Percentiles rank a stretch among this genome's conserved stretches.
Evolutionary conservation across 2,888 invertebrate species (phyloP).

Genomic region (Hylaea fasciaria): DNA sequence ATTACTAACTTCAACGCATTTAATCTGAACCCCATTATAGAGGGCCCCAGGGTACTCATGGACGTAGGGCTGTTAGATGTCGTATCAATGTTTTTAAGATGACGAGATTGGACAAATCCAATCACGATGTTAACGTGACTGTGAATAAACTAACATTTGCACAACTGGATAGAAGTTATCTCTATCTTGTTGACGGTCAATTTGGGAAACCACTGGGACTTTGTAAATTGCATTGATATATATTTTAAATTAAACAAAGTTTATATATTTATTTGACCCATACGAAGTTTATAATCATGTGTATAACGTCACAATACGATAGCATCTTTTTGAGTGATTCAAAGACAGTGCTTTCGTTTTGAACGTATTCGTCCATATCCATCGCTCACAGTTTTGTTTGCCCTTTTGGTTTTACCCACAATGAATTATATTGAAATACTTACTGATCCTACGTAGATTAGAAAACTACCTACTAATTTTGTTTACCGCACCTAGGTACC

Average conservation of each 20-base stretch:
- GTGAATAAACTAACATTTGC: conserved; percentile 43
- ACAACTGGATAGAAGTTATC: conserved; percentile 34
- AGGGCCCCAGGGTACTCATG: conserved; percentile 49
- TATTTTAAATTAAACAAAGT: conserved; percentile 6
- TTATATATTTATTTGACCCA: too few relatives aligned
- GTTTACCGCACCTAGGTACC: conserved; percentile 18
- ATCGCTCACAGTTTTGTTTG: too few relatives aligned
- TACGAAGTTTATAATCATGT: too few relatives aligned
- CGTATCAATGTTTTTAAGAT: conserved; percentile 53
- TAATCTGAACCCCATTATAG: conserved; percentile 73
- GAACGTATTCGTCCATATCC: too few relatives aligned
- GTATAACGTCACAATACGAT: too few relatives aligned
- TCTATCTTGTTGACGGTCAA: conserved; percentile 16
- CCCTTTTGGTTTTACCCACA: too few relatives aligned
- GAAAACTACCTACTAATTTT: background rate
- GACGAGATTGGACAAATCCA: conserved; percentile 47
- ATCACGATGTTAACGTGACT: conserved; percentile 46
- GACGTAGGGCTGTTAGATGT: conserved; percentile 46
- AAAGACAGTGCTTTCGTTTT: too few relatives aligned
- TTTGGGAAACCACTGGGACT: conserved; percentile 4
- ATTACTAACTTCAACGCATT: conserved; percentile 74
- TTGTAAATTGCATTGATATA: conserved; percentile 3
- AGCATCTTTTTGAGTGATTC: too few relatives aligned
- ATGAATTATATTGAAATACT: too few relatives aligned
- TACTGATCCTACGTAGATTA: too few relatives aligned